A percentile compares a stretch with the other conserved stretches of the same genome.
phyloP scores from a whole-genome alignment of 2,888 invertebrate species.

The Caenorhabditis virilis region DNA sequence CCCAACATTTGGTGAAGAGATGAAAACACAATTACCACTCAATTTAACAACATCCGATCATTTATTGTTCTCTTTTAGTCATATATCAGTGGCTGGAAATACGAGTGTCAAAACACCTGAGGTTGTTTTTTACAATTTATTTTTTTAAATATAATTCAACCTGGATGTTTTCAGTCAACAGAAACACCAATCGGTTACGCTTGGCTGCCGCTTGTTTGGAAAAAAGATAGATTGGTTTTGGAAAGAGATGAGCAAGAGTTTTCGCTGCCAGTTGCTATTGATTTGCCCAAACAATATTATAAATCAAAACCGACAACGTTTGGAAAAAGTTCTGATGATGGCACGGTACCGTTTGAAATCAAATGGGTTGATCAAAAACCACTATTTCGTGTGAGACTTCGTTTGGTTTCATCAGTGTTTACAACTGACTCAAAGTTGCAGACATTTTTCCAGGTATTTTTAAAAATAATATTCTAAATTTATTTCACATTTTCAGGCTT shows the following conservation, averaged over 20 bases:
- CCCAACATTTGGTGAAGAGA: slow-evolving; percentile 70
- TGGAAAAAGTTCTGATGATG: slow-evolving; percentile 78
- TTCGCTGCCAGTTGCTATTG: slow-evolving; percentile 82
- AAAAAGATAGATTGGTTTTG: slow-evolving; percentile 75
- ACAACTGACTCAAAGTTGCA: slow-evolving; percentile 73
- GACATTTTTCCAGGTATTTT: slow-evolving; percentile 61
- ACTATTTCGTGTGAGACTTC: slow-evolving; percentile 82
- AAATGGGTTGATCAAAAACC: slow-evolving; percentile 89
- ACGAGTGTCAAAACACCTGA: slow-evolving; percentile 56
- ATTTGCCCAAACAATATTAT: slow-evolving; percentile 86
- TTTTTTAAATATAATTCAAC: neutral
- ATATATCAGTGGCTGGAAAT: slow-evolving; percentile 83
- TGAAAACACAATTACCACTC: slow-evolving; percentile 86
- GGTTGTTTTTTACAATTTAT: slow-evolving; percentile 9
- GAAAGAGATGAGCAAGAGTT: slow-evolving; percentile 79
- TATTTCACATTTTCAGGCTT: too few relatives aligned
- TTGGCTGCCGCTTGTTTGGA: slow-evolving; percentile 85
- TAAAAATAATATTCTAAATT: too few relatives aligned
- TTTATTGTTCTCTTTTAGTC: slow-evolving; percentile 90
- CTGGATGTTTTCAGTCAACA: slow-evolving; percentile 16
- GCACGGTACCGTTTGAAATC: slow-evolving; percentile 81
- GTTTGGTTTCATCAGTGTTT: slow-evolving; percentile 84
- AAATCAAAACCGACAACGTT: slow-evolving; percentile 86
- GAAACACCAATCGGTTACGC: slow-evolving; percentile 84
- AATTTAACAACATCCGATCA: slow-evolving; percentile 86